Evolutionary conservation across 2,888 invertebrate species (phyloP).

Genomic region (Holacanthella duospinosa): DNA sequence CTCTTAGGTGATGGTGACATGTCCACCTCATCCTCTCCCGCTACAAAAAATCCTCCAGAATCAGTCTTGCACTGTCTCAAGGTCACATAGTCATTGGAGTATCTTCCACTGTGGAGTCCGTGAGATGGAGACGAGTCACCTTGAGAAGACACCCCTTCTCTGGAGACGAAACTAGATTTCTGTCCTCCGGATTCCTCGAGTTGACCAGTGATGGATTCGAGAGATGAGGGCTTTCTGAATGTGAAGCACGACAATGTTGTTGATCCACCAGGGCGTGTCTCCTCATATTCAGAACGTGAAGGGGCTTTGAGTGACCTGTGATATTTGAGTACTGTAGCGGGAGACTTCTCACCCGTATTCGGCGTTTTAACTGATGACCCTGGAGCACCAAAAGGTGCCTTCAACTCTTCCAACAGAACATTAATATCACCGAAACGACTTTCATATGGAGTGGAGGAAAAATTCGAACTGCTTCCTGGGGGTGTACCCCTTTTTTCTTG

Average conservation of each 20-base stretch:
- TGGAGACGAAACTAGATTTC: not conserved
- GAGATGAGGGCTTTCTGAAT: conserved; percentile 33
- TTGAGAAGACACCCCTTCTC: not conserved
- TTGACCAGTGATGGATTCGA: conserved; percentile 34
- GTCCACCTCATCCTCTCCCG: not conserved
- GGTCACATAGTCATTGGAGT: conserved; percentile 32
- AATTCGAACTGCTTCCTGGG: not conserved
- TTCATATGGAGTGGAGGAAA: conserved; percentile 10
- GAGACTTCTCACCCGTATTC: not conserved
- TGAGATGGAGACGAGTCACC: not conserved
- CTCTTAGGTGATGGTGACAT: not conserved
- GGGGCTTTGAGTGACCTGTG: conserved; percentile 34
- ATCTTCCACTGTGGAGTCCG: not conserved
- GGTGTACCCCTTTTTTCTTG: not conserved
- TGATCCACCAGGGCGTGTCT: conserved; percentile 4
- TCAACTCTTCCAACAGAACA: conserved; percentile 29
- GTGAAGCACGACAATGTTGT: conserved; percentile 32
- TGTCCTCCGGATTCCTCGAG: not conserved
- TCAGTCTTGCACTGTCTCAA: conserved; percentile 19
- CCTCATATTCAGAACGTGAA: conserved; percentile 31
- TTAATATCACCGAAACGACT: conserved; percentile 34
- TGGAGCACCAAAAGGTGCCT: conserved; percentile 18
- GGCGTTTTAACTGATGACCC: not conserved
- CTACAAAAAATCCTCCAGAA: not conserved
- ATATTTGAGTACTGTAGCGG: conserved; percentile 20